Base-by-base conservation (phyloP, 2,797 vertebrate genomes). In the Crocidura indochinensis region DNA sequence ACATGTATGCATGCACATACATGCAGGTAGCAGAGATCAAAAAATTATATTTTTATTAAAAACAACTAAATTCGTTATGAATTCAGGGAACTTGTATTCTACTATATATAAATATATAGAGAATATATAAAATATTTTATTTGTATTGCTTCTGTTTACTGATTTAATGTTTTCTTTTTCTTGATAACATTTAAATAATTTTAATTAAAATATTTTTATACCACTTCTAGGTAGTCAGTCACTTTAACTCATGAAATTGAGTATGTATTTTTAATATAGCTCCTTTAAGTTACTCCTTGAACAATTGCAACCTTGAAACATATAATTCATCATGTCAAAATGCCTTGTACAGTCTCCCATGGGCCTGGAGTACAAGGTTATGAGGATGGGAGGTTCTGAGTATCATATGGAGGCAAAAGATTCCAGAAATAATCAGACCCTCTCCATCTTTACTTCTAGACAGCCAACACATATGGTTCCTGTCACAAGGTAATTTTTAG, bases 401-500 rank as follows among this genome's bases (percentile, higher is more conserved):
- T 84, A 74, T 47, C n/a, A 31, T 56, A 0, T 60, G 68, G 38
- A 84, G 29, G 10, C 53, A 72, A 53, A 86, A 24, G 75, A 92
- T 91, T 82, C 84, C 11, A 87, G 15, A 62, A 84, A 67, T 8
- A 82, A 62, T n/a, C 44, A 73, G 15, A 4, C 22, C 29, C 22
- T 87, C 38, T 90, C 73, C 31, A 56, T 74, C 38, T 69, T 76
- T 86, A 26, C 60, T 84, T 77, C 64, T 69, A 27, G 78, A 73
- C 20, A 94, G n/a, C 27, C 49, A 68, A 81, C 74, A 76, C 79
- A 84, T 93, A 80, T 79, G 80, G 62, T 53, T 87, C 49, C 60
- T 91, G 84, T 84, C 74, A 85, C 60, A 74, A 84, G 74, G 10
- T 8, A 84, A 73, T 76, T 84, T 91, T 94, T 90, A 92, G 46